phyloP scores from a whole-genome alignment of 2,888 invertebrate genomes.

The Leucania comma region DNA sequence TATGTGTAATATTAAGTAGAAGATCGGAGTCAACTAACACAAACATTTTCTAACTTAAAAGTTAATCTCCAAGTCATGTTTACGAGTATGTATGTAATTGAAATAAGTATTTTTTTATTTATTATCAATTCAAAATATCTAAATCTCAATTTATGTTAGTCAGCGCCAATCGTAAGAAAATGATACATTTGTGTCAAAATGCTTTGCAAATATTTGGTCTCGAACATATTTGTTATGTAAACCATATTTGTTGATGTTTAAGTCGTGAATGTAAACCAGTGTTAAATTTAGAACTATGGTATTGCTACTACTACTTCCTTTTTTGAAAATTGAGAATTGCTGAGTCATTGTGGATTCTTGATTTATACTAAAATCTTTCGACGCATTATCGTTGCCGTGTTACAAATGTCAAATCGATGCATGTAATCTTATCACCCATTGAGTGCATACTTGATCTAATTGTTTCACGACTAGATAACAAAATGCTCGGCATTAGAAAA shows the following conservation, averaged over 20 bases:
- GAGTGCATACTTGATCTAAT: background rate
- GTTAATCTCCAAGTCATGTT: no score
- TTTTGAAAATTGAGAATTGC: background rate
- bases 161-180: background rate
- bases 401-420: constrained; percentile 48
- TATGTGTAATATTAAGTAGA: no score
- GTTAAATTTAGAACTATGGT: constrained; percentile 14
- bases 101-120: no score
- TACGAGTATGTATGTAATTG: no score
- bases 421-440: constrained; percentile 41
- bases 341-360: background rate
- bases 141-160: background rate
- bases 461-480: constrained; percentile 42
- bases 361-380: background rate
- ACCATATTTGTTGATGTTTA: constrained; percentile 20
- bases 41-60: no score
- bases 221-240: constrained; percentile 24
- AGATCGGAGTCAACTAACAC: no score
- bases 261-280: background rate
- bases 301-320: background rate
- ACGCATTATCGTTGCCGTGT: background rate
- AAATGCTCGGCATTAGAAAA: constrained; percentile 17
- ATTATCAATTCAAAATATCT: background rate
- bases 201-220: constrained; percentile 21
- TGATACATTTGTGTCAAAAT: constrained; percentile 10